Conservation (phyloP, 2,113 vertebrate genomes). For the Mionectes macconnelli region DNA sequence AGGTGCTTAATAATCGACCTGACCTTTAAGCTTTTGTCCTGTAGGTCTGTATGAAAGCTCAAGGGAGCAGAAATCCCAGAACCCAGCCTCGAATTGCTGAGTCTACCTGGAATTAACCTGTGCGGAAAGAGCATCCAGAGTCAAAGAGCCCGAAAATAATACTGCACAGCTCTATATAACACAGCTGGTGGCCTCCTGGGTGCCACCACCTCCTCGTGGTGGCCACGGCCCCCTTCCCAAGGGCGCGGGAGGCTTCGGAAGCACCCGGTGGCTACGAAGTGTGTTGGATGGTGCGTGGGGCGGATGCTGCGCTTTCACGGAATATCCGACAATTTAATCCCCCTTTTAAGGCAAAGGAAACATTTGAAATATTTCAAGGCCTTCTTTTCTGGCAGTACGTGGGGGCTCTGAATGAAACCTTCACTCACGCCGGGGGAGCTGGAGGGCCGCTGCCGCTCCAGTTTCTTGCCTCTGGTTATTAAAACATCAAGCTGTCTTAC, state of each 20-base stretch:
- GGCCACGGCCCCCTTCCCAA: neutral
- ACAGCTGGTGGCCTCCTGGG: neutral
- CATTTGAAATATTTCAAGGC: slow-evolving; percentile 30
- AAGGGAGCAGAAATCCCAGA: neutral
- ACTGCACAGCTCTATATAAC: neutral
- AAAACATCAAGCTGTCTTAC: slow-evolving; percentile 64
- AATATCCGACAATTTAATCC: slow-evolving; percentile 48
- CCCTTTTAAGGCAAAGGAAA: slow-evolving; percentile 19
- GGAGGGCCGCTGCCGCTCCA: slow-evolving; percentile 22
- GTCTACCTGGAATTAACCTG: neutral
- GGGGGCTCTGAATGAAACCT: slow-evolving; percentile 56
- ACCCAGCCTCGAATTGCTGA: neutral
- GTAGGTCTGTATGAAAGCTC: neutral
- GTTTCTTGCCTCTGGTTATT: slow-evolving; percentile 55
- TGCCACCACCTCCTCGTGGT: neutral
- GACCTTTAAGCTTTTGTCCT: neutral
- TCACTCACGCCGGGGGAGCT: slow-evolving; percentile 25
- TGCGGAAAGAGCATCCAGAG: neutral
- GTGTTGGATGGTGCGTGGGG: neutral
- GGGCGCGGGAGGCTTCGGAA: neutral
- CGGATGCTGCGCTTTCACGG: neutral
- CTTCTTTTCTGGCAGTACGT: slow-evolving; percentile 10
- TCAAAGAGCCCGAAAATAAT: neutral
- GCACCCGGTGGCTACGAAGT: fast-evolving
- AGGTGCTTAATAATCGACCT: neutral